Base-by-base conservation (phyloP, 2,888 invertebrate genomes). In the Gymnosoma rotundatum region DNA sequence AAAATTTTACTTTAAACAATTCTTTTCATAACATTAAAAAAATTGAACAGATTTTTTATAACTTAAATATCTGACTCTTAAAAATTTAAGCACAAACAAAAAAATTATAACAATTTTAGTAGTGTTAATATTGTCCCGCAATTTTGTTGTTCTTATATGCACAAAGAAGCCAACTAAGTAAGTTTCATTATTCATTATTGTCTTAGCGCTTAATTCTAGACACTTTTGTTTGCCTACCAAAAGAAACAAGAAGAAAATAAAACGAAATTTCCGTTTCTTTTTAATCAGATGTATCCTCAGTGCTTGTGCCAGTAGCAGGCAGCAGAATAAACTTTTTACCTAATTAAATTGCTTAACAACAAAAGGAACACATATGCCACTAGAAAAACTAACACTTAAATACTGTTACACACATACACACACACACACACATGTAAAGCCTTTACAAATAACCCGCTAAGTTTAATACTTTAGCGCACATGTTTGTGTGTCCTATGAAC, bases 271-370 rank as follows among this genome's bases (percentile, higher is more conserved):
- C 25, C 32, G 32, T 32, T 32, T 32, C 4, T 32, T 16, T 25
- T 20, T n/a, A 38, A 25, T 14, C 21, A 5, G 7, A 14, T 63
- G 12, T 18, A 10, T 21, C 21, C 38, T 38, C n/a, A 12, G 5
- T 38, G 38, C 36, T 67, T 61, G 60, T 36, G 1, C 32, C 36
- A 20, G 18, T 50, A n/a, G 38, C 14, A 48, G 16, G 38, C 14
- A 48, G 16, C 16, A 54, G 36, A 54, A 38, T 32, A 74, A 50
- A 67, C 54, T 72, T 80, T 80, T 61, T 75, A 76, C 38, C 66
- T 80, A 83, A 83, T 83, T 83, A 83, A 72, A 60, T 38, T 75
- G 45, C 64, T 63, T 63, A 12, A 42, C 36, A 54, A 48, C 14
- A 56, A 70, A 32, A 18, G 21, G 36, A 32, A 12, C 38, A 48